Evolutionary conservation across 2,113 vertebrate species (phyloP).

Genomic region (Donacobius atricapilla): DNA sequence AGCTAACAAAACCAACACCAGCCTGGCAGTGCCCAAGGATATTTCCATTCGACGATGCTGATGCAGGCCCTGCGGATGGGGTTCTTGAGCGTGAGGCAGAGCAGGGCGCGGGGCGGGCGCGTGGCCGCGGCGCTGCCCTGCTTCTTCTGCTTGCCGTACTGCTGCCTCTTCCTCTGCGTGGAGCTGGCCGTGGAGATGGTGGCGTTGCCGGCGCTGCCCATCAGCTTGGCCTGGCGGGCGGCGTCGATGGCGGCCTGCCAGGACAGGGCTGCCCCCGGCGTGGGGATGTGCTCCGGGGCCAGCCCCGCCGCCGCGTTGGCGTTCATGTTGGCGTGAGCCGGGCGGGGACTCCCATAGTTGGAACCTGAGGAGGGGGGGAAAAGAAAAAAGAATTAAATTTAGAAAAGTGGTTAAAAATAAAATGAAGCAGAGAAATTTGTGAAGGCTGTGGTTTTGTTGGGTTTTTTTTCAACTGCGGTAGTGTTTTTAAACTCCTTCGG

Average conservation of each 20-base stretch:
- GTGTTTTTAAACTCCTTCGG: too few relatives aligned
- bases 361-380: constrained; percentile 79
- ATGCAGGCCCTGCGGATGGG: constrained; percentile 96
- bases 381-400: background rate
- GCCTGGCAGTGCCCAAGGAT: constrained; percentile 78
- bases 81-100: constrained; percentile 97
- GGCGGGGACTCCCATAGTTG: constrained; percentile 92
- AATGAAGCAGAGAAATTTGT: background rate
- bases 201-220: constrained; percentile 86
- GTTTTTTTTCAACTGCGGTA: fast-evolving
- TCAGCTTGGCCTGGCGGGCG: constrained; percentile 93
- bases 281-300: constrained; percentile 93
- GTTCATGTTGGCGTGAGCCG: constrained; percentile 87
- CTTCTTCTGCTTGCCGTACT: constrained; percentile 96
- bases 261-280: constrained; percentile 89
- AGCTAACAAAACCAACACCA: too few relatives aligned
- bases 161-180: constrained; percentile 92
- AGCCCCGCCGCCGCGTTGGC: constrained; percentile 89
- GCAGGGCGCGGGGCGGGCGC: constrained; percentile 90
- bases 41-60: constrained; percentile 99
- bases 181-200: constrained; percentile 95
- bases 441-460: too few relatives aligned
- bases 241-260: constrained; percentile 98
- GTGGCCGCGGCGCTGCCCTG: constrained; percentile 88
- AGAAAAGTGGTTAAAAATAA: background rate